Evolutionary conservation across 2,888 invertebrate species (phyloP), one percentile per base, ranked within the genome.

Genomic region (Candidula unifasciata): DNA sequence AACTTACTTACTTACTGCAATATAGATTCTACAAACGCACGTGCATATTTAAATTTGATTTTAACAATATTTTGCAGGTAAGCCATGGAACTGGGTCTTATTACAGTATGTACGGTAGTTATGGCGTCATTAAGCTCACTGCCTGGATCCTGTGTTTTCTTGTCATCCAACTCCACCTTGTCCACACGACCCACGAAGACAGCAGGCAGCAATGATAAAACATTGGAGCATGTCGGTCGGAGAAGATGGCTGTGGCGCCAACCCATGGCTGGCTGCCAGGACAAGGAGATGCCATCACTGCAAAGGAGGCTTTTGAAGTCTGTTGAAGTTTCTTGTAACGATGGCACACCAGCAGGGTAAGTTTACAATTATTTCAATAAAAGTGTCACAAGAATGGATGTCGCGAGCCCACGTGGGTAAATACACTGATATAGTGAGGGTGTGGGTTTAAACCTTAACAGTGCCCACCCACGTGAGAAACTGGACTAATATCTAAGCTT

Each of bases 321-420:
- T 74, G 87, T 86, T 27, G 88, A 88, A 8, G 90, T 91, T 37
- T 90, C 91, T 57, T 92, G 92, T 86, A 92, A 92, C 82, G 92
- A 92, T 85, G 92, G 92, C 8, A 89, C 90, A 10, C 89, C 89
- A 16, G 91, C 91, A 16, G 92, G 92, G 92, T 92, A 87, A 89
- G 91, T 89, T 57, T n/a, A n/a, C 73, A n/a, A 10, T 66, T 30
- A n/a, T n/a, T n/a, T n/a, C n/a, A n/a, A n/a, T n/a, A n/a, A n/a
- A n/a, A n/a, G n/a, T n/a, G n/a, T n/a, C n/a, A n/a, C n/a, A n/a
- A n/a, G n/a, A n/a, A n/a, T n/a, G n/a, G n/a, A n/a, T n/a, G n/a
- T n/a, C n/a, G n/a, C n/a, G n/a, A n/a, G n/a, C n/a, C n/a, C n/a
- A n/a, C n/a, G n/a, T n/a, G n/a, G n/a, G n/a, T n/a, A n/a, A n/a